These are phyloP conservation scores for Daktulosphaira vitifoliae DNA, from an alignment of 1,140 invertebrate species.

Conservation along the genomic window DNA sequence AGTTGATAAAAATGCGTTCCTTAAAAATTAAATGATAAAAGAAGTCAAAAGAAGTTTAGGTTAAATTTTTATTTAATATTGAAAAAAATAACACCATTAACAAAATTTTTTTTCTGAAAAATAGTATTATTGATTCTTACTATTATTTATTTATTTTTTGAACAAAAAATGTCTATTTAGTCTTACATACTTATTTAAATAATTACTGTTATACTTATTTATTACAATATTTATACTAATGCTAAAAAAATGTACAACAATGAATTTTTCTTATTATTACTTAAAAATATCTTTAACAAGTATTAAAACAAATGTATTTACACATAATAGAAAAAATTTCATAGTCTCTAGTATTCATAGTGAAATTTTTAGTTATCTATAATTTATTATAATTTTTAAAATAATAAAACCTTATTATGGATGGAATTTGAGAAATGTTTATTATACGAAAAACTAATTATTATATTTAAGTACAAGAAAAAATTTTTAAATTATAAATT, in stretches of 20 bases:
- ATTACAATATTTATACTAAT: slow-evolving; percentile 18
- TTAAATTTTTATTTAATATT: too few relatives aligned
- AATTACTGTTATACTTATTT: slow-evolving; percentile 22
- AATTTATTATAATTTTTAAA: neutral
- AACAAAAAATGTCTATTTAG: slow-evolving; percentile 28
- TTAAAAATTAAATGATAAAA: too few relatives aligned
- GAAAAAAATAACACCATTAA: neutral
- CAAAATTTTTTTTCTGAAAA: slow-evolving; percentile 10
- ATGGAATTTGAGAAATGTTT: slow-evolving; percentile 18
- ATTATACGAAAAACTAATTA: slow-evolving; percentile 9
- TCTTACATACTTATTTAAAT: slow-evolving; percentile 25
- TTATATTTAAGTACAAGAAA: neutral
- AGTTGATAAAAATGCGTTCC: too few relatives aligned
- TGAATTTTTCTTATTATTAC: slow-evolving; percentile 15
- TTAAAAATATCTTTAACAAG: slow-evolving; percentile 33
- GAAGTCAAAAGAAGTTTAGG: too few relatives aligned
- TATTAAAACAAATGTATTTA: slow-evolving; percentile 32
- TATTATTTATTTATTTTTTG: slow-evolving; percentile 12
- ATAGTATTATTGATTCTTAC: slow-evolving; percentile 30
- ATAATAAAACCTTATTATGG: slow-evolving; percentile 11
- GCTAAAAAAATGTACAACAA: slow-evolving; percentile 32
- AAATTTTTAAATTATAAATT: neutral
- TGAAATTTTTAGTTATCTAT: slow-evolving; percentile 6
- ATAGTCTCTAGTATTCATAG: slow-evolving; percentile 17
- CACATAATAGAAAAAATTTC: slow-evolving; percentile 27